Base-by-base conservation (phyloP, 2,888 invertebrate genomes). In the Andrena bucephala region DNA sequence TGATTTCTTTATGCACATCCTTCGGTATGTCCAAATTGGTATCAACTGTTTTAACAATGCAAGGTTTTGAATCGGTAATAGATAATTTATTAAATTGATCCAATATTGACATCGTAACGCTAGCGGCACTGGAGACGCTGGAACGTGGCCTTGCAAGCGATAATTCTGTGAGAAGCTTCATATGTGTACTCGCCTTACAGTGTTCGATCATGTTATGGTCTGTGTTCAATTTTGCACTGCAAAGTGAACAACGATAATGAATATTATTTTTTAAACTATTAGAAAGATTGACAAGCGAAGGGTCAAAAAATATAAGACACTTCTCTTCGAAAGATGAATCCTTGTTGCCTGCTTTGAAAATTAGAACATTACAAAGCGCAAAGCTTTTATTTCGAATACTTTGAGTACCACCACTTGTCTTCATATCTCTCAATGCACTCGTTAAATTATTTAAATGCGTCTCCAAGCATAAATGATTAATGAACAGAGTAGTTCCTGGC, bases 361-460 rank as follows among this genome's bases (percentile, higher is more conserved):
- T 5, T 6, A 78, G 42, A 57, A 65, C 13, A 31, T 10, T 42
- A 27, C 31, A 68, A n/a, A 73, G 42, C 24, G 2, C 2, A 6
- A 59, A 63, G 1, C 42, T 31, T 0, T 29, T 63, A 10, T 29
- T 4, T 36, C n/a, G 4, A 4, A 31, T 24, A 16, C 42, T 36
- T 33, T 16, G 24, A 42, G 20, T 33, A 50, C 20, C n/a, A 2
- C 16, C 6, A 52, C 7, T 2, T 42, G 29, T 24, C 20, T 68
- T 2, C 5, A 16, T 27, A 36, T 16, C 29, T 69, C 27, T n/a
- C 24, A 70, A 50, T 27, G 29, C 33, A 2, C 31, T 83, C n/a
- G 0, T 0, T 20, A 70, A 57, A n/a, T 77, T 50, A 6, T 52
- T n/a, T 16, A 81, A 50, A 67, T 81, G 81, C 52, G 2, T 42